Percentiles rank a stretch among this genome's conserved stretches.
These are phyloP conservation scores for Labeo calbasu DNA, from an alignment of 2,797 vertebrate genomes.

Conservation along the genomic window DNA sequence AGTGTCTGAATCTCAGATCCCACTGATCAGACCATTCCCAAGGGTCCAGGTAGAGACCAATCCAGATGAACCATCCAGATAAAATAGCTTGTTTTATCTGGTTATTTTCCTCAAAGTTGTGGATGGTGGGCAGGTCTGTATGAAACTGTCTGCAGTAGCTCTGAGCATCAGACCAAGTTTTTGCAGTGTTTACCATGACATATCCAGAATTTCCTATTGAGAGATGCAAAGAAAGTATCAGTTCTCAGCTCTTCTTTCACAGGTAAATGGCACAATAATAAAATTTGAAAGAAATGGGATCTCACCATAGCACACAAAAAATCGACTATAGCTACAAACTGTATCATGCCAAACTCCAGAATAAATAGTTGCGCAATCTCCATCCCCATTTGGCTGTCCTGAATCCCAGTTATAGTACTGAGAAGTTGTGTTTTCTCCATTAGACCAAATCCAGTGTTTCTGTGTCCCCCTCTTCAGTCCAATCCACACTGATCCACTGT, in stretches of 20 bases:
- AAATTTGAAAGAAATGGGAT: background rate
- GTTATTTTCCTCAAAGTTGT: background rate
- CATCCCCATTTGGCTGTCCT: background rate
- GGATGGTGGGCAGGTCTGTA: constrained; percentile 28
- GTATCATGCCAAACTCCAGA: background rate
- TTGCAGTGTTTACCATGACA: rapidly evolving
- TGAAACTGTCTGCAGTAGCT: constrained; percentile 43
- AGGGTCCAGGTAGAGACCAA: no score
- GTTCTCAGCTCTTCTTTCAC: background rate
- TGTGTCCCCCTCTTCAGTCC: rapidly evolving
- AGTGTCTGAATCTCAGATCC: no score
- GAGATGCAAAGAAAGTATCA: background rate
- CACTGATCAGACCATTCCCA: no score
- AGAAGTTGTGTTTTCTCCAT: background rate
- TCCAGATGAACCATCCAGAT: no score
- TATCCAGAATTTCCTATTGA: constrained; percentile 4
- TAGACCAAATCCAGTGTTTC: constrained; percentile 50
- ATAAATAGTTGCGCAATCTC: background rate
- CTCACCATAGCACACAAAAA: constrained; percentile 29
- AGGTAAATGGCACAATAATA: background rate
- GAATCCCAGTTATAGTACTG: background rate
- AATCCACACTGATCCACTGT: no score
- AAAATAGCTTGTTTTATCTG: background rate
- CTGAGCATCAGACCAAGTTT: constrained; percentile 43
- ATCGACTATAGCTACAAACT: background rate